phyloP scores from a whole-genome alignment of 2,113 vertebrate species.

The Tylochromis polylepis region DNA sequence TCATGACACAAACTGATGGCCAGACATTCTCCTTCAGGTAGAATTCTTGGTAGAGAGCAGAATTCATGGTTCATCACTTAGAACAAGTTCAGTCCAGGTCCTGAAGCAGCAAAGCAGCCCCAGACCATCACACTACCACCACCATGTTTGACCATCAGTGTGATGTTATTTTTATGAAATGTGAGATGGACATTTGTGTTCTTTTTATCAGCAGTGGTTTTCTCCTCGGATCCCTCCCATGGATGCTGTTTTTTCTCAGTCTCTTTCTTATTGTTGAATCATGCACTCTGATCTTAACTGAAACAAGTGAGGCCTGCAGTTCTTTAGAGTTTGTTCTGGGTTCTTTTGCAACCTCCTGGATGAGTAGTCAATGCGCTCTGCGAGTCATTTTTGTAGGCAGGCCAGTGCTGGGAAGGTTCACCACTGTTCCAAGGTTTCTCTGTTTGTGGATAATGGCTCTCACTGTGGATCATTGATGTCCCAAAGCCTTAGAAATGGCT shows the following conservation, averaged over 20 bases:
- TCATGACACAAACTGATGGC: too few relatives aligned
- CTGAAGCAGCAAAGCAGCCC: background rate
- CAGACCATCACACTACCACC: background rate
- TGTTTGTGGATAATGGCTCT: too few relatives aligned
- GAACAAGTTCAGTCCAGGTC: background rate
- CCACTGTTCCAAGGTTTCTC: background rate
- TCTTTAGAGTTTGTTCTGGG: background rate
- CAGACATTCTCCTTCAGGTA: background rate
- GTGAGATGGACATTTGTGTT: background rate
- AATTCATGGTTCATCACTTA: background rate
- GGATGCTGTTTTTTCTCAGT: background rate
- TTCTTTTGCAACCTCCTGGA: background rate
- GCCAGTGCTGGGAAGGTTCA: background rate
- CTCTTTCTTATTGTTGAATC: background rate
- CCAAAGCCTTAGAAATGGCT: background rate
- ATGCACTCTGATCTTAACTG: background rate
- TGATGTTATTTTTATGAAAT: background rate
- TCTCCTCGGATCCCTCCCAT: background rate
- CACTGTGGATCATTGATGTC: background rate
- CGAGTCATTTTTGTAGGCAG: background rate
- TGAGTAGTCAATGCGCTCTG: background rate
- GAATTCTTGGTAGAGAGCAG: background rate
- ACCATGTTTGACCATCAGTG: background rate
- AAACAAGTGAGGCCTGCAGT: background rate
- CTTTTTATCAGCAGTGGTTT: too few relatives aligned